These are phyloP conservation scores for Eupristina koningsbergeri DNA, from an alignment of 1,140 invertebrate genomes.

Conservation along the genomic window DNA sequence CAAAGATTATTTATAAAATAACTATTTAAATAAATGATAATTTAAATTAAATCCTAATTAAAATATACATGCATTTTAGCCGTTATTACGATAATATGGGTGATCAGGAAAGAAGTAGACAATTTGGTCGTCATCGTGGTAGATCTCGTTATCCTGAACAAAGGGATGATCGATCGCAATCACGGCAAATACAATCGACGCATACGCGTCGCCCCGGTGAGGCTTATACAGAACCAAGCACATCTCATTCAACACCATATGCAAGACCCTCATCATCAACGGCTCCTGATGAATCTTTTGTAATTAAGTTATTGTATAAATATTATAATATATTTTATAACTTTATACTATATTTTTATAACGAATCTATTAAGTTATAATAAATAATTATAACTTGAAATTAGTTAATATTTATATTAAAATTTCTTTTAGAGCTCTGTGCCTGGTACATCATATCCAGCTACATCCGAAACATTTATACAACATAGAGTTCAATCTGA, in stretches of 20 bases:
- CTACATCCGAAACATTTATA: neutral
- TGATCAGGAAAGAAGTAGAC: neutral
- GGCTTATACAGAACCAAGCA: neutral
- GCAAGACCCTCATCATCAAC: neutral
- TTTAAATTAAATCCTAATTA: too few species aligned
- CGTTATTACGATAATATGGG: constrained; percentile 45
- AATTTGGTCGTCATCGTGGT: constrained; percentile 2
- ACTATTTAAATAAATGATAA: too few species aligned
- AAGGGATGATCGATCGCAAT: neutral
- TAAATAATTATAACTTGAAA: too few species aligned
- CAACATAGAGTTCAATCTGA: neutral
- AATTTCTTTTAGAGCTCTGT: constrained; percentile 39
- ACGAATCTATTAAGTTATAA: neutral
- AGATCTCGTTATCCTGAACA: neutral
- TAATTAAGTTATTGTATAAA: neutral
- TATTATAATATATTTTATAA: neutral
- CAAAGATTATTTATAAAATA: too few species aligned
- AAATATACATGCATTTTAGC: constrained; percentile 19
- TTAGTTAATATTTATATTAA: too few species aligned
- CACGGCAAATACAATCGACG: neutral
- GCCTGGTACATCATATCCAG: neutral
- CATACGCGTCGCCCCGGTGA: neutral
- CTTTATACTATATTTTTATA: too few species aligned
- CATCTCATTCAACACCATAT: neutral
- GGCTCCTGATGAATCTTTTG: neutral